Base-by-base conservation (phyloP, 2,113 vertebrate species). In the Mystacornis crossleyi region DNA sequence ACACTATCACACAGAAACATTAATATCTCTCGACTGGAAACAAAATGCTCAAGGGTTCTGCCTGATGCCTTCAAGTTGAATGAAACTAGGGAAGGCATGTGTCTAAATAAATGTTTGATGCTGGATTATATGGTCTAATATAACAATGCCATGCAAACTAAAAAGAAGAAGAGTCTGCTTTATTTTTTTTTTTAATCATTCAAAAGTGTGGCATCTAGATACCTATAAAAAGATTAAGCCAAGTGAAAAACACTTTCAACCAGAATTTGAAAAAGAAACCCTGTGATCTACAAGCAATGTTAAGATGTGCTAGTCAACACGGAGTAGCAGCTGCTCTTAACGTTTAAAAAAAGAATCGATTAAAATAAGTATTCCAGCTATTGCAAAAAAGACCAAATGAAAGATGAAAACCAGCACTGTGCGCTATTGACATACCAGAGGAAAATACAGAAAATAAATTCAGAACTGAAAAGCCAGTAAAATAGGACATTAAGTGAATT, bases 351-450 rank as follows among this genome's bases (percentile, higher is more conserved):
- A 89, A 83, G 85, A 95, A 92, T 81, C 2, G 0, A 94, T 94
- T 96, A 95, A 91, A 95, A 88, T 81, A 92, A 96, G 81, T 86
- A 91, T 94, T 94, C 79, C 91, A 96, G 64, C 86, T 95, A 93
- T 78, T 86, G 75, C 67, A 93, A 87, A 91, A 89, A 78, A 86
- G 77, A 93, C 58, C 67, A 93, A 80, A 92, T 79, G 71, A 82
- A 86, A 95, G 74, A 94, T 0, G 23, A 85, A 93, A 94, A 80
- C 24, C 23, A 73, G 82, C n/a, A 14, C 64, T 81, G 31, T 42
- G 26, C 1, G 24, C 65, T 91, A 64, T 47, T 83, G 82, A 88
- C 72, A 48, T 54, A 74, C 31, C 51, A 87, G 34, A 92, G 57
- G 13, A 95, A 88, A 95, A 89, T 14, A 54, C 26, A 93, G 62